phyloP scores from a whole-genome alignment of 2,113 vertebrate genomes.

The Daphoenositta chrysoptera region DNA sequence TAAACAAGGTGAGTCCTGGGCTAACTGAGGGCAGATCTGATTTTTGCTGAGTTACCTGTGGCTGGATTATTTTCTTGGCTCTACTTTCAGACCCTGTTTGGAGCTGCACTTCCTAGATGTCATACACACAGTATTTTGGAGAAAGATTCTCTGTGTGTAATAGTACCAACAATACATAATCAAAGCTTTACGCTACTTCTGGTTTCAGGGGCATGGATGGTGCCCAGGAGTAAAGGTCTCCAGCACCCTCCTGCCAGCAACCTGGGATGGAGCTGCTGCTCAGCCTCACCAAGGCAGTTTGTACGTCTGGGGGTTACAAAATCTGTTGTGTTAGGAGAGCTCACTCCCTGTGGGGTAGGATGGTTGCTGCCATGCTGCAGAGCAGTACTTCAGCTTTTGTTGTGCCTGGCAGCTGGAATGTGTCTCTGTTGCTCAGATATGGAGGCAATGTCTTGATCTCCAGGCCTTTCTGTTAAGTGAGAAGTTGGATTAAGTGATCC shows the following conservation, averaged over 20 bases:
- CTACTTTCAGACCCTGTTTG: neutral
- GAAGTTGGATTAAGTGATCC: neutral
- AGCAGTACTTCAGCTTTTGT: neutral
- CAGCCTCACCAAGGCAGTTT: neutral
- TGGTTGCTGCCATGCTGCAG: neutral
- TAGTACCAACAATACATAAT: neutral
- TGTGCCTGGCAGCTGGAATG: neutral
- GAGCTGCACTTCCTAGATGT: neutral
- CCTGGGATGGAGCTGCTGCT: neutral
- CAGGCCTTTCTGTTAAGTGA: neutral
- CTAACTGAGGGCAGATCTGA: neutral
- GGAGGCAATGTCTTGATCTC: neutral
- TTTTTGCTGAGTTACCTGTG: neutral
- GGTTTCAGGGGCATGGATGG: neutral
- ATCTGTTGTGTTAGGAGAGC: neutral
- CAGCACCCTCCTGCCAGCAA: neutral
- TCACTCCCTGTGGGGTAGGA: neutral
- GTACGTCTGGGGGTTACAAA: neutral
- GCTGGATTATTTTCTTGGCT: neutral
- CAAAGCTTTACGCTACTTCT: accelerated
- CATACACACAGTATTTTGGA: accelerated
- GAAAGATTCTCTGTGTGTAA: neutral
- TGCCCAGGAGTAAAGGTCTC: neutral
- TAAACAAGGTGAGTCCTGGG: neutral
- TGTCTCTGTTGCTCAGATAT: neutral